Evolutionary conservation across 2,797 vertebrate genomes (phyloP), one percentile per base, ranked within the genome.

Genomic region (Paguma larvata): DNA sequence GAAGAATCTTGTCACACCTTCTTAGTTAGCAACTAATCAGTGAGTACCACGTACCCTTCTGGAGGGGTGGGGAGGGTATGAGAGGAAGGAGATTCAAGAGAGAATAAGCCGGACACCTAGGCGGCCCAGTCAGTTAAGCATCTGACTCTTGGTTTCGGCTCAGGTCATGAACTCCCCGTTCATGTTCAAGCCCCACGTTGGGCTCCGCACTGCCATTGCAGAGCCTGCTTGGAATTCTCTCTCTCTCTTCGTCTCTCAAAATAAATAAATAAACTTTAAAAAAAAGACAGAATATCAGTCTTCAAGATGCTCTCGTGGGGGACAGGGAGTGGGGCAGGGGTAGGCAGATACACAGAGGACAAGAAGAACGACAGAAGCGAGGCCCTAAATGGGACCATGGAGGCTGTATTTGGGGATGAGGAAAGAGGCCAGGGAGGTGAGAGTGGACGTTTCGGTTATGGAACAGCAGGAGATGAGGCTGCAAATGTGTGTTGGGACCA

Each of bases 281-380:
- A 53, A 53, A 21, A n/a, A 87, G n/a, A 86, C 27, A 53, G 62
- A 63, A n/a, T 30, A 14, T 14, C 0, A 10, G 51, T 8, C 53
- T 70, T 48, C 21, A 78, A 12, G 41, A 23, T 46, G 51, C 59
- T 41, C 12, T 15, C 2, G 6, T 27, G 30, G n/a, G 1, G 3
- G 67, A 5, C 11, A 1, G 0, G 4, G 5, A 30, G 8, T 0
- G 0, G 18, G 44, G 53, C 6, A 48, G 13, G 63, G 32, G 30
- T 27, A 48, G 70, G 41, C 25, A 79, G n/a, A 53, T 2, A 34
- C 51, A n/a, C 0, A 2, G 59, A 67, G 46, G 32, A 48, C 5
- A 5, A 18, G 3, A 62, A 62, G 41, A 38, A 13, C 5, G 3
- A 2, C 32, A n/a, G 85, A 48, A 65, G 23, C 72, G 51, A 59